phyloP scores from a whole-genome alignment of 37 sponge, comb jelly and placozoan species.

The Halisarca cf. caerulea region DNA sequence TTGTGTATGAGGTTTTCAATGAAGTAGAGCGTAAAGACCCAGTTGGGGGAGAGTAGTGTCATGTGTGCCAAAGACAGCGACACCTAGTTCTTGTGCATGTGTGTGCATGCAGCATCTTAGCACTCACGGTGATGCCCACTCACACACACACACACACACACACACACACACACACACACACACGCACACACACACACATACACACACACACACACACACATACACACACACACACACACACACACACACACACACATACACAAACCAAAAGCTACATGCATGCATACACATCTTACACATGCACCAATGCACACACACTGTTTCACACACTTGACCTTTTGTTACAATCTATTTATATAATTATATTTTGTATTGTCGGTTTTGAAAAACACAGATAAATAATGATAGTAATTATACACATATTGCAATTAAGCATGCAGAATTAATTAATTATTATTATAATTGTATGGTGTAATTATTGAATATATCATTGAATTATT shows the following conservation, averaged over 20 bases:
- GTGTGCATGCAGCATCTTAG: too few relatives aligned
- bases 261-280: background rate
- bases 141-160: constrained; percentile 22
- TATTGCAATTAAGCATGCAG: too few relatives aligned
- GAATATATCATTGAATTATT: too few relatives aligned
- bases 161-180: constrained; percentile 11
- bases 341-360: background rate
- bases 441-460: too few relatives aligned
- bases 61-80: too few relatives aligned
- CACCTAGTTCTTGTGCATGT: too few relatives aligned
- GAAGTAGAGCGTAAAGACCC: background rate
- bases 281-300: background rate
- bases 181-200: constrained; percentile 15
- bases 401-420: too few relatives aligned
- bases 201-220: background rate
- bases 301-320: background rate
- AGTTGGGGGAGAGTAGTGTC: background rate
- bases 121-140: background rate
- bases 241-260: constrained; percentile 18
- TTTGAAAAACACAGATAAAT: too few relatives aligned
- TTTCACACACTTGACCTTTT: background rate
- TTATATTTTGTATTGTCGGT: too few relatives aligned
- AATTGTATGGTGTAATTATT: too few relatives aligned
- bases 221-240: constrained; percentile 9
- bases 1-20: constrained; percentile 33